These are phyloP conservation scores for Zosterops japonicus DNA, from an alignment of 2,113 vertebrate genomes.

Conservation along the genomic window DNA sequence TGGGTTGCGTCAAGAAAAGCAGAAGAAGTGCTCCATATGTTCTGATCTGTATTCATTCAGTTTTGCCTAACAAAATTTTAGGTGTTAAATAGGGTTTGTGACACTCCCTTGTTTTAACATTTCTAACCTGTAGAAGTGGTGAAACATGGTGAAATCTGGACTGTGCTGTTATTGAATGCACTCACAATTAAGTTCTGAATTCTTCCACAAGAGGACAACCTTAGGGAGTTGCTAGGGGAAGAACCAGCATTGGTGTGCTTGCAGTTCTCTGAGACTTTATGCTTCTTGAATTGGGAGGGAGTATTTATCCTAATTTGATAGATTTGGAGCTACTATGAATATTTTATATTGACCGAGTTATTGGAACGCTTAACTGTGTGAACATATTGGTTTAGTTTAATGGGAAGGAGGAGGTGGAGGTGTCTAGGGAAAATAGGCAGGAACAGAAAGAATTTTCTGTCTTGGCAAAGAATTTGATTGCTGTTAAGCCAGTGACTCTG, in stretches of 20 bases:
- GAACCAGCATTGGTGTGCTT: neutral
- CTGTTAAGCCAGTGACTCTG: slow-evolving; percentile 25
- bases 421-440: slow-evolving; percentile 47
- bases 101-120: slow-evolving; percentile 21
- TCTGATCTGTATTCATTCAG: slow-evolving; percentile 56
- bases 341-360: slow-evolving; percentile 49
- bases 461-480: slow-evolving; percentile 35
- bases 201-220: neutral
- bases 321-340: slow-evolving; percentile 18
- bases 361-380: neutral
- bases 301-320: neutral
- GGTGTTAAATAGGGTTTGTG: slow-evolving; percentile 45
- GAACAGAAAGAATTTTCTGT: slow-evolving; percentile 46
- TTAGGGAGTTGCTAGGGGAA: neutral
- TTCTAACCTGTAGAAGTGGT: slow-evolving; percentile 5
- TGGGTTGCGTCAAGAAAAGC: slow-evolving; percentile 35
- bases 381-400: slow-evolving; percentile 61
- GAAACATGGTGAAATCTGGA: neutral
- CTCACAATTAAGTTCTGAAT: neutral
- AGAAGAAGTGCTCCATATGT: slow-evolving; percentile 60
- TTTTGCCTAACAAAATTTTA: slow-evolving; percentile 64
- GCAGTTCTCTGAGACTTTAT: neutral
- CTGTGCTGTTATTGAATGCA: neutral
- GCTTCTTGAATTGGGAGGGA: neutral
- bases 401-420: slow-evolving; percentile 44